Evolutionary conservation across 2,888 invertebrate genomes (phyloP).

Genomic region (Dynastes grantii): DNA sequence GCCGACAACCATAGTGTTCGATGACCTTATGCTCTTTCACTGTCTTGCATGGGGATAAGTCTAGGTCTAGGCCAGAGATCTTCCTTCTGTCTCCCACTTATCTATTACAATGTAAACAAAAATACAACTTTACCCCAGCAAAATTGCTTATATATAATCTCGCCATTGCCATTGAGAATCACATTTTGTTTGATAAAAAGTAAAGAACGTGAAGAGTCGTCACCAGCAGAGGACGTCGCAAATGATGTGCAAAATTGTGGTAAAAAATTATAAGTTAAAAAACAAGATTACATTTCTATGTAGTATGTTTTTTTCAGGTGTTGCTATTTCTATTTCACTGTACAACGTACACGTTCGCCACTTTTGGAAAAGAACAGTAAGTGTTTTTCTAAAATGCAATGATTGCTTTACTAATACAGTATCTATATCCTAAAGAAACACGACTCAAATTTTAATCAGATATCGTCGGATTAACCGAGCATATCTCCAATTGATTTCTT

Average conservation of each 20-base stretch:
- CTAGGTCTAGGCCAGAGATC: constrained; percentile 59
- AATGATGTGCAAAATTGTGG: constrained; percentile 29
- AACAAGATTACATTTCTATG: constrained; percentile 15
- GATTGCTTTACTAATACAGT: constrained; percentile 68
- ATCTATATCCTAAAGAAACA: constrained; percentile 69
- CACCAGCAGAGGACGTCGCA: constrained; percentile 13
- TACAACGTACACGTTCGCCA: constrained; percentile 52
- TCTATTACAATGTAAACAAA: constrained; percentile 33
- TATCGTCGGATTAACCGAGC: no score
- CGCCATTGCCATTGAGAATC: constrained; percentile 48
- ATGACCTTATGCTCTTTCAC: constrained; percentile 57
- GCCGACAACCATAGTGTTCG: constrained; percentile 50
- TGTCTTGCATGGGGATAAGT: constrained; percentile 53
- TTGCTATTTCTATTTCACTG: constrained; percentile 15
- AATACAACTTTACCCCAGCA: constrained; percentile 39
- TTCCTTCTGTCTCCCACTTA: constrained; percentile 56
- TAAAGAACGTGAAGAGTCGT: constrained; percentile 19
- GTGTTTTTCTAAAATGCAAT: constrained; percentile 55
- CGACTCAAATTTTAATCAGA: no score
- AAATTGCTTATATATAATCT: constrained; percentile 56
- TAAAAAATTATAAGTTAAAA: constrained; percentile 13
- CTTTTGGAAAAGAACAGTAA: constrained; percentile 65
- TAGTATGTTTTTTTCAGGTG: constrained; percentile 13
- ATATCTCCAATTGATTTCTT: no score
- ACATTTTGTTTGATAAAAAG: constrained; percentile 54